Evolutionary conservation across 2,797 vertebrate genomes (phyloP).

Genomic region (Melanotaenia boesemani): DNA sequence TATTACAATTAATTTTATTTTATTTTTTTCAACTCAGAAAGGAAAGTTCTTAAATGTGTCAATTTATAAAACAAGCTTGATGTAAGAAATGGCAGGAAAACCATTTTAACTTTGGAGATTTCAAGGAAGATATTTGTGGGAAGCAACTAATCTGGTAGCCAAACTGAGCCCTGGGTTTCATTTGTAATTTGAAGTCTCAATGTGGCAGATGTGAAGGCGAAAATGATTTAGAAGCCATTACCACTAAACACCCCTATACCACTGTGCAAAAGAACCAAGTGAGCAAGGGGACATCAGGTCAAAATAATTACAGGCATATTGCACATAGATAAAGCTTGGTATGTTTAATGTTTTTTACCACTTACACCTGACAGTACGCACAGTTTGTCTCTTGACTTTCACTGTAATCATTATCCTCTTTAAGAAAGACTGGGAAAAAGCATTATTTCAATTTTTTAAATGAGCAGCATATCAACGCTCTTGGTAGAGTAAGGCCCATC

Average conservation of each 20-base stretch:
- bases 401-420: constrained; percentile 35
- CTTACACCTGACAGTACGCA: constrained; percentile 38
- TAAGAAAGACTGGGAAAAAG: constrained; percentile 3
- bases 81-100: constrained; percentile 17
- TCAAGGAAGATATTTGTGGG: constrained; percentile 55
- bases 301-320: constrained; percentile 64
- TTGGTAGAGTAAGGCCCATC: constrained; percentile 34
- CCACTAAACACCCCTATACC: constrained; percentile 44
- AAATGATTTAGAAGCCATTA: constrained; percentile 69
- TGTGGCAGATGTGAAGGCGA: constrained; percentile 64
- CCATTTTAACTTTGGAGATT: constrained; percentile 36
- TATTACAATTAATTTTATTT: too few species aligned
- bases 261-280: constrained; percentile 45
- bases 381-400: constrained; percentile 33
- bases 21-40: neutral
- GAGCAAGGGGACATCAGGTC: constrained; percentile 63
- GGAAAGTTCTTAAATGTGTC: neutral
- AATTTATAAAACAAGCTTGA: constrained; percentile 20
- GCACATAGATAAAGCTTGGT: constrained; percentile 30
- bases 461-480: constrained; percentile 48
- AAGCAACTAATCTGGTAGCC: constrained; percentile 65
- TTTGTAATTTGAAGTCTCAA: constrained; percentile 68
- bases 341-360: constrained; percentile 23
- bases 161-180: constrained; percentile 49
- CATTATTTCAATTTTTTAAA: constrained; percentile 34